A percentile compares a stretch with the other conserved stretches of the same genome.
Conservation (phyloP, 2,113 vertebrate genomes). For the Alaudala cheleensis region DNA sequence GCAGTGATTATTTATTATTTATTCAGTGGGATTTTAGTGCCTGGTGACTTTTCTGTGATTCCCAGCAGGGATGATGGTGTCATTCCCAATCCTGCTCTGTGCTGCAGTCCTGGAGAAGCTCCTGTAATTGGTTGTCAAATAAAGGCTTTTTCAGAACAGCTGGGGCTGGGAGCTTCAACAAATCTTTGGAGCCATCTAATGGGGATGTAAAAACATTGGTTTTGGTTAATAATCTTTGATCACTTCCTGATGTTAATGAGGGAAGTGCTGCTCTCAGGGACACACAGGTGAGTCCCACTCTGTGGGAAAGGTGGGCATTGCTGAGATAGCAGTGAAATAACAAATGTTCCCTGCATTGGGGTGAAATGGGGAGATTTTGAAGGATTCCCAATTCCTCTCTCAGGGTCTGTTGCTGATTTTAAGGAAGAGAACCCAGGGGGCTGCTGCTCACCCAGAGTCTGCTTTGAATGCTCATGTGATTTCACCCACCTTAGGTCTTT, state of each 20-base stretch:
- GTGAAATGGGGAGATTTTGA: not conserved
- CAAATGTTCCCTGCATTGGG: not conserved
- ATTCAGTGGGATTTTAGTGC: not conserved
- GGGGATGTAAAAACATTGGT: not conserved
- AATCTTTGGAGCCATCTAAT: conserved; percentile 43
- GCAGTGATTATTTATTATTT: not conserved
- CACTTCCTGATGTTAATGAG: not conserved
- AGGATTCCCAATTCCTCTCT: not conserved
- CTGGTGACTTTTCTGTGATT: not conserved
- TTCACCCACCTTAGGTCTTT: not conserved
- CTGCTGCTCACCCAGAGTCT: not conserved
- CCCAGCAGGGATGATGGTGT: not conserved
- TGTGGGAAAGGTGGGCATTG: not conserved
- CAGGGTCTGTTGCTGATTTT: not conserved
- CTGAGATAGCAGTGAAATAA: not conserved
- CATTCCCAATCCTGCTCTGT: accelerated
- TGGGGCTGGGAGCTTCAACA: not conserved
- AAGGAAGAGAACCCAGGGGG: not conserved
- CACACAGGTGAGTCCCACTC: not conserved
- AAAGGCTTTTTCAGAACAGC: not conserved
- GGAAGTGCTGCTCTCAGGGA: not conserved
- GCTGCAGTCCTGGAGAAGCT: not conserved
- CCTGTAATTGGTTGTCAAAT: not conserved
- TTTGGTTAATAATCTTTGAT: not conserved
- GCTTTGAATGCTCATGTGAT: not conserved